Conservation (phyloP, 1,140 invertebrate genomes). For the Ylistrum balloti region DNA sequence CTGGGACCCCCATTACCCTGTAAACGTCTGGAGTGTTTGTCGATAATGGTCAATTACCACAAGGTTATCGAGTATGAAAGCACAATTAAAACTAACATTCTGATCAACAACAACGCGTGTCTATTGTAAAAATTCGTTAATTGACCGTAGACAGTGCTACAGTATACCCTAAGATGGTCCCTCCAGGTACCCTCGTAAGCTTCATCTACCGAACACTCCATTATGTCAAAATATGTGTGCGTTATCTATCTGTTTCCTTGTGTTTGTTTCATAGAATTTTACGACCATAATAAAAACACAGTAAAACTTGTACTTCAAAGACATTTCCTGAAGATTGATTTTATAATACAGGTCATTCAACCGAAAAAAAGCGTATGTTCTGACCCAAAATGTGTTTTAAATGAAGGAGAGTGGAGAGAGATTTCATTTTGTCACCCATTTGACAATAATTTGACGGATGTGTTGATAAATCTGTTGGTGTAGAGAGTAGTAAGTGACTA, state of each 20-base stretch:
- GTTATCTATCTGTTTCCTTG: constrained; percentile 1
- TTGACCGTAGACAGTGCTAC: background rate
- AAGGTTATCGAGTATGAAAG: constrained; percentile 22
- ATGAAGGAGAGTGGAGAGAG: background rate
- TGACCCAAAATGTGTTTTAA: background rate
- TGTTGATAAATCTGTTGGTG: background rate
- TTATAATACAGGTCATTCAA: constrained; percentile 36
- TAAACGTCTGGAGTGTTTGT: background rate
- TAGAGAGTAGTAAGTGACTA: too few relatives aligned
- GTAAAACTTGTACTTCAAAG: constrained; percentile 15
- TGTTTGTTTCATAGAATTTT: constrained; percentile 30
- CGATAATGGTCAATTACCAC: constrained; percentile 12
- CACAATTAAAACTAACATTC: background rate
- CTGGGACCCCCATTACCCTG: background rate
- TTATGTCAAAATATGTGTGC: background rate
- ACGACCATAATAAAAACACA: constrained; percentile 16
- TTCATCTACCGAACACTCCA: background rate
- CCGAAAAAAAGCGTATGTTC: background rate
- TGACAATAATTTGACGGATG: background rate
- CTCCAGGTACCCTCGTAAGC: background rate
- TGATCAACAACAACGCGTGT: background rate
- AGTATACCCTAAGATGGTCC: background rate
- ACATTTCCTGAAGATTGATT: background rate
- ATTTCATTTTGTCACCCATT: background rate
- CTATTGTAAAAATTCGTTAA: background rate